These are phyloP conservation scores for Oreochromis aureus DNA, from an alignment of 2,113 vertebrate genomes.

Conservation along the genomic window DNA sequence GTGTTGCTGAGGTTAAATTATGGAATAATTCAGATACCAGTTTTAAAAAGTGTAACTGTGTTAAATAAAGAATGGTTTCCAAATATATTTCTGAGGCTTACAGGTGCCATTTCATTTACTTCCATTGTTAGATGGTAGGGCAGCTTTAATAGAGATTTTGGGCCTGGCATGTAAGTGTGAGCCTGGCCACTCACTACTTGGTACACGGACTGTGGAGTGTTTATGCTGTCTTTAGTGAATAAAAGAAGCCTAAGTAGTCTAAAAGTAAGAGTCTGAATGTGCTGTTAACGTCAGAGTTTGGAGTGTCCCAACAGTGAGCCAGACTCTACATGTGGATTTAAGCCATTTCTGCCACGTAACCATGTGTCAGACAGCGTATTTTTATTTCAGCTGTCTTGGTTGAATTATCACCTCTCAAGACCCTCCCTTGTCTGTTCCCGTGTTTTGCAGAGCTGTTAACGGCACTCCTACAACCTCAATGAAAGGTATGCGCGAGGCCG, in stretches of 20 bases:
- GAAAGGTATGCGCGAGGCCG: neutral
- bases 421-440: neutral
- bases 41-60: neutral
- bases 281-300: neutral
- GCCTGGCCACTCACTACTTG: neutral
- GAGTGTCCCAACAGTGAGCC: neutral
- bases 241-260: neutral
- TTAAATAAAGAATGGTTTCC: neutral
- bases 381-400: neutral
- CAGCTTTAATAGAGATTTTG: neutral
- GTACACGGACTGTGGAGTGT: neutral
- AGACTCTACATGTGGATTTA: neutral
- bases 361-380: neutral
- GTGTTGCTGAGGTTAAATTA: neutral
- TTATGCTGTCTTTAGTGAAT: neutral
- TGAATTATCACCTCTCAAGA: neutral
- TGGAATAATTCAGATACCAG: neutral
- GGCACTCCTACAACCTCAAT: neutral
- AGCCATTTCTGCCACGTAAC: neutral
- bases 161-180: neutral
- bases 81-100: neutral
- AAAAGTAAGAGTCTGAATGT: neutral
- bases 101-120: neutral
- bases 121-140: neutral
- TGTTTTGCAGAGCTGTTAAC: slow-evolving; percentile 33